Base-by-base conservation (phyloP, 2,113 vertebrate species). In the Larimichthys polyactis region DNA sequence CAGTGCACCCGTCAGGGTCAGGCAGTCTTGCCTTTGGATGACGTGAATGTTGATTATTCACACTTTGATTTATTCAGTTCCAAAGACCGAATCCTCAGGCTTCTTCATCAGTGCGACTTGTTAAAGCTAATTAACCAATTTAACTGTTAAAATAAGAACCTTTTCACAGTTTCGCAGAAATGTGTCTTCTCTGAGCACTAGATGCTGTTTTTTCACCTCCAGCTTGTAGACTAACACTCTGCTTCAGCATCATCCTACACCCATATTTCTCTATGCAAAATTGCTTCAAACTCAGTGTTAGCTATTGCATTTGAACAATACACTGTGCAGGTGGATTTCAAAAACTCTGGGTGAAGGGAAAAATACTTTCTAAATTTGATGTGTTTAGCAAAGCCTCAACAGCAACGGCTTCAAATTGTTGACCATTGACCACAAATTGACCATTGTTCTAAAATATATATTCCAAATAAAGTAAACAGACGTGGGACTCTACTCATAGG, bases 241-340 rank as follows among this genome's bases (percentile, higher is more conserved):
- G 49, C 66, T 64, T 66, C 2, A 36, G 52, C 14, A 58, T 63
- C 17, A 65, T 27, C 24, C 32, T 17, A 67, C 44, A 16, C 2
- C 17, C 44, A 29, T 11, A 20, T 71, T 79, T 54, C 11, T 27
- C 1, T 54, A 72, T 75, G 15, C 24, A 46, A 22, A 55, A 49
- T 11, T 15, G 14, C 68, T 65, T 86, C 49, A 43, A 76, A 77
- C 67, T 85, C 57, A 64, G 11, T 11, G 27, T 63, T 59, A 59
- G 36, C n/a, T 66, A 40, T 40, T 71, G 36, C 27, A 73, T 63
- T 74, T 11, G 20, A 52, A 58, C 51, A 78, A 65, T 43, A 46
- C 22, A 24, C 17, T 40, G 19, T 20, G 57, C 40, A 19, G 46
- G 5, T 36, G 9, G 54, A 44, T 75, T 81, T 58, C 44, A 65